Percentiles rank a stretch among this genome's conserved stretches.
phyloP scores from a whole-genome alignment of 2,888 invertebrate species.

The Andricus quercusramuli region DNA sequence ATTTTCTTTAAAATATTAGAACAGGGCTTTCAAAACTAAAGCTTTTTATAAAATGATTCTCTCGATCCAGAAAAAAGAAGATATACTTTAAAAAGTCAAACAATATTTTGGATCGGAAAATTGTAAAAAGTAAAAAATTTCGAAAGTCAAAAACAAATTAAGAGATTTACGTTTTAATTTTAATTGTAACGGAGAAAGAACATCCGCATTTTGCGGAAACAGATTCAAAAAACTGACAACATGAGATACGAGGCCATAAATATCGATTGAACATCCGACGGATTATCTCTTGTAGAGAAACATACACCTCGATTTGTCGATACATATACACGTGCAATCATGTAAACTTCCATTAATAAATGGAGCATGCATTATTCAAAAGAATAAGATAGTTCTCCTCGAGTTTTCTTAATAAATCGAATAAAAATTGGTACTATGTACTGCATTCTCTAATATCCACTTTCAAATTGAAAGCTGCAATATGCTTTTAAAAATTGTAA shows the following conservation, averaged over 20 bases:
- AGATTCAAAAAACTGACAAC: slow-evolving; percentile 5
- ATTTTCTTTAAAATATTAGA: too few relatives aligned
- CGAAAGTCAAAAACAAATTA: neutral
- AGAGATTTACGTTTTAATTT: neutral
- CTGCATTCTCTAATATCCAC: neutral
- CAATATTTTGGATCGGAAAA: too few relatives aligned
- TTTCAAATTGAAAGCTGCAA: neutral
- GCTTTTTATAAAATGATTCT: too few relatives aligned
- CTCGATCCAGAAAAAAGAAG: too few relatives aligned
- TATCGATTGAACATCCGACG: slow-evolving; percentile 27
- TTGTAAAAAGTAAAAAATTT: too few relatives aligned
- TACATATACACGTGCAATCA: neutral
- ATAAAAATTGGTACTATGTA: neutral
- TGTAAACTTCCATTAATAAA: slow-evolving; percentile 22
- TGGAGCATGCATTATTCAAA: slow-evolving; percentile 30
- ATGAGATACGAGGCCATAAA: slow-evolving; percentile 11
- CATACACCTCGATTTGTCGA: slow-evolving; percentile 23
- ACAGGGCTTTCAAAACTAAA: too few relatives aligned
- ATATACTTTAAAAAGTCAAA: too few relatives aligned
- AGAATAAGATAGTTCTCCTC: slow-evolving; percentile 13
- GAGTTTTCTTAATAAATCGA: slow-evolving; percentile 24
- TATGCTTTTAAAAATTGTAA: neutral
- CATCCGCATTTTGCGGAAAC: neutral
- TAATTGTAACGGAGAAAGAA: neutral
- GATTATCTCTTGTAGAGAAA: slow-evolving; percentile 39